Percentiles rank a stretch among this genome's conserved stretches.
phyloP scores from a whole-genome alignment of 1,140 invertebrate genomes.

The Meloidogyne exigua region DNA sequence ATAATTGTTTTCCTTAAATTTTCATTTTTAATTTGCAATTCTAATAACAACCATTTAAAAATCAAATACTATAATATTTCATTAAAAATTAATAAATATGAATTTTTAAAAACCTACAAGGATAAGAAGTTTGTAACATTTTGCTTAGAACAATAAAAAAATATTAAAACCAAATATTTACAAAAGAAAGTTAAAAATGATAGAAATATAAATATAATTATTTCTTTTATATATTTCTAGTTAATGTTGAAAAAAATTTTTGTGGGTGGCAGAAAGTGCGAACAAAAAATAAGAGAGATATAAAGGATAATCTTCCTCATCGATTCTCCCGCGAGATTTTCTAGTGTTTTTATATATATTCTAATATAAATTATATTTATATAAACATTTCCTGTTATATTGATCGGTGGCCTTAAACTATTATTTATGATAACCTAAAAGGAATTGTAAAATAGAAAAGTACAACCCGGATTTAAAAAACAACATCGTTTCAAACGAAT shows the following conservation, averaged over 20 bases:
- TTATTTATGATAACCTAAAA: not conserved
- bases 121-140: constrained; percentile 5
- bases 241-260: not conserved
- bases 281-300: not conserved
- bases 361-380: not conserved
- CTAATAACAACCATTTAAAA: no score
- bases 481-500: no score
- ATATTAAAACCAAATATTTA: constrained; percentile 1
- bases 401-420: not conserved
- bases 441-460: not conserved
- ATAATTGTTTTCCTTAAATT: not conserved
- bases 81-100: no score
- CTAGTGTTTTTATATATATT: not conserved
- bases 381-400: not conserved
- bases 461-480: not conserved
- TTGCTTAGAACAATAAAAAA: not conserved
- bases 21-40: no score
- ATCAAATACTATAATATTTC: no score
- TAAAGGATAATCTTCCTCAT: not conserved
- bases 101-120: not conserved
- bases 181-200: not conserved
- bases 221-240: not conserved
- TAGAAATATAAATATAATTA: not conserved
- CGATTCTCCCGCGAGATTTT: not conserved
- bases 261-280: not conserved